Evolutionary conservation across 2,888 invertebrate species (phyloP).

Genomic region (Hymenopus coronatus): DNA sequence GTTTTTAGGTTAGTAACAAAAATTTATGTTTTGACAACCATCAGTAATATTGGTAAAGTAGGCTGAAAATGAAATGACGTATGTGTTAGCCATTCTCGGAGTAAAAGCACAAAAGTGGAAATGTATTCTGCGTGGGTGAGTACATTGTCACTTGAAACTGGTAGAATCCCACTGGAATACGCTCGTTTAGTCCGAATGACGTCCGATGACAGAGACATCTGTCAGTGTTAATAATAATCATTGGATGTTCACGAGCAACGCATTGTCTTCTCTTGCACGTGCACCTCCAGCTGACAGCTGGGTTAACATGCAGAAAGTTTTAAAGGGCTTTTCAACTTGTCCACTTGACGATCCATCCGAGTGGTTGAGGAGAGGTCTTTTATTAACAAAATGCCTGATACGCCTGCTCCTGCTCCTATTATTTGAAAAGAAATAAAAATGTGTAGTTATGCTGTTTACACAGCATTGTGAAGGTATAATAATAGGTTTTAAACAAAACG

Average conservation of each 20-base stretch:
- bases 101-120: background rate
- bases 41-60: background rate
- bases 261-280: background rate
- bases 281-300: background rate
- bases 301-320: background rate
- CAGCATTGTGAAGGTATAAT: too few relatives aligned
- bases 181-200: background rate
- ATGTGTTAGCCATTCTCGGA: background rate
- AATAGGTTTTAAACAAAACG: too few relatives aligned
- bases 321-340: background rate
- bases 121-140: background rate
- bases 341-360: background rate
- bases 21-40: too few relatives aligned
- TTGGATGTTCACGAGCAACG: background rate
- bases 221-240: background rate
- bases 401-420: background rate
- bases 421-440: background rate
- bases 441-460: too few relatives aligned
- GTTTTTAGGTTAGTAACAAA: too few relatives aligned
- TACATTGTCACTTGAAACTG: background rate
- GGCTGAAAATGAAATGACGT: background rate
- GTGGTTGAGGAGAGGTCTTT: background rate
- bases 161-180: background rate
- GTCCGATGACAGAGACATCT: slow-evolving; percentile 1
- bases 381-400: background rate